Evolutionary conservation across 92 coral and sea anemone species (phyloP).

Genomic region (Phenganax subtilis): DNA sequence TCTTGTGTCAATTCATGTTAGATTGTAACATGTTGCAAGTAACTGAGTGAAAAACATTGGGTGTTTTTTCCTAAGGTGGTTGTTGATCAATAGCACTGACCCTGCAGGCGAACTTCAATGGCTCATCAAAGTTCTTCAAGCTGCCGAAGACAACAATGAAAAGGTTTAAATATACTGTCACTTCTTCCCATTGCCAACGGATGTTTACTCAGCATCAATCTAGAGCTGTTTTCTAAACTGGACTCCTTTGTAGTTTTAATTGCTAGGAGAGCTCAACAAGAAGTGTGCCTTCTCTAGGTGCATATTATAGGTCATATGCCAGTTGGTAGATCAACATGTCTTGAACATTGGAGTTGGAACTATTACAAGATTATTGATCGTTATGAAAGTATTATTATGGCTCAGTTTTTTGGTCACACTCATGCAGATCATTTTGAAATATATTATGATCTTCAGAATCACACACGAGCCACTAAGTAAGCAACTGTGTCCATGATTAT

Average conservation of each 20-base stretch:
- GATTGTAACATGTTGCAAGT: too few relatives aligned
- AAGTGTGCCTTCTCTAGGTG: constrained; percentile 47
- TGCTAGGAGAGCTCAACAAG: background rate
- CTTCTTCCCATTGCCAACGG: background rate
- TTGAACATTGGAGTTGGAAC: constrained; percentile 97
- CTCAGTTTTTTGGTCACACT: constrained; percentile 97
- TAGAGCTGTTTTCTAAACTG: background rate
- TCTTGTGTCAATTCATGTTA: too few relatives aligned
- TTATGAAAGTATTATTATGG: constrained; percentile 81
- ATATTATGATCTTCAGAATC: constrained; percentile 77
- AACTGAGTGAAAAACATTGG: too few relatives aligned
- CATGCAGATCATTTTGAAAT: constrained; percentile 85
- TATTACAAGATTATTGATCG: constrained; percentile 87
- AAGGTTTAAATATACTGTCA: constrained; percentile 49
- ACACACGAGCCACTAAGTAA: constrained; percentile 70
- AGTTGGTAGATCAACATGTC: constrained; percentile 72
- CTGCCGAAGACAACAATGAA: constrained; percentile 85
- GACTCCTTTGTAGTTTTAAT: background rate
- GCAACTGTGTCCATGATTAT: background rate
- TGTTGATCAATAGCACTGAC: constrained; percentile 66
- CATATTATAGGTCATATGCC: constrained; percentile 91
- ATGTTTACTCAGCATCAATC: too few relatives aligned
- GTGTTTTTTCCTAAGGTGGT: constrained; percentile 60
- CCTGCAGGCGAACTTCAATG: constrained; percentile 89
- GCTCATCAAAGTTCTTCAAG: constrained; percentile 68